Percentiles rank a stretch among this genome's conserved stretches.
phyloP scores from a whole-genome alignment of 1,140 invertebrate genomes.

The Helicoverpa zea region DNA sequence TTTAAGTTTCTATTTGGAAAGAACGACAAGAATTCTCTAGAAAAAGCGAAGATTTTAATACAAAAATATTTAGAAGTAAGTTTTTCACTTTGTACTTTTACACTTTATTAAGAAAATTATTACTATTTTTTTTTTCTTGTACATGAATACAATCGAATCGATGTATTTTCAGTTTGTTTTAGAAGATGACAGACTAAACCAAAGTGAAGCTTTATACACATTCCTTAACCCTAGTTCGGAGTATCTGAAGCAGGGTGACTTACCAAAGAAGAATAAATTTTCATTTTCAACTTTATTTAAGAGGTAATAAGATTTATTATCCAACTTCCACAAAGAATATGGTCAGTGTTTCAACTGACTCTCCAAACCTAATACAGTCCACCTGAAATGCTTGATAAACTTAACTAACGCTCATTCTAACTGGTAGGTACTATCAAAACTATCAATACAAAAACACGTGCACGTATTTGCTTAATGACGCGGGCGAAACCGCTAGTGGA shows the following conservation, averaged over 20 bases:
- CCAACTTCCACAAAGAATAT: neutral
- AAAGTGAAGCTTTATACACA: constrained; percentile 95
- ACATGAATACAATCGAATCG: neutral
- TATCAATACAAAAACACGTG: no score
- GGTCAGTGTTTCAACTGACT: no score
- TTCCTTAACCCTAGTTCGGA: constrained; percentile 96
- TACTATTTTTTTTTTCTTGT: no score
- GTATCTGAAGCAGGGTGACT: constrained; percentile 92
- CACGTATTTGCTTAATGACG: no score
- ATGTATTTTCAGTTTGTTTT: constrained; percentile 90
- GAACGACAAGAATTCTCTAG: constrained; percentile 92
- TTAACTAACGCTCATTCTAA: no score
- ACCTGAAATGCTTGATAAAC: no score
- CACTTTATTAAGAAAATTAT: neutral
- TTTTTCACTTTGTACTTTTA: constrained; percentile 45
- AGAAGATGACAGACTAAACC: constrained; percentile 94
- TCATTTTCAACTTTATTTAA: constrained; percentile 95
- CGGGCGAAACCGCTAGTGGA: no score
- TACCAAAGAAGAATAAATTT: constrained; percentile 93
- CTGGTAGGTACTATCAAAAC: no score
- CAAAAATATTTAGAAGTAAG: constrained; percentile 95
- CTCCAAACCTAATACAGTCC: no score
- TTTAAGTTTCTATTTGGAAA: constrained; percentile 94
- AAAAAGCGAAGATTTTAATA: constrained; percentile 93
- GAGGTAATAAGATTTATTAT: constrained; percentile 83